These are phyloP conservation scores for Melierax canorus DNA, from an alignment of 2,113 vertebrate species.

Conservation along the genomic window DNA sequence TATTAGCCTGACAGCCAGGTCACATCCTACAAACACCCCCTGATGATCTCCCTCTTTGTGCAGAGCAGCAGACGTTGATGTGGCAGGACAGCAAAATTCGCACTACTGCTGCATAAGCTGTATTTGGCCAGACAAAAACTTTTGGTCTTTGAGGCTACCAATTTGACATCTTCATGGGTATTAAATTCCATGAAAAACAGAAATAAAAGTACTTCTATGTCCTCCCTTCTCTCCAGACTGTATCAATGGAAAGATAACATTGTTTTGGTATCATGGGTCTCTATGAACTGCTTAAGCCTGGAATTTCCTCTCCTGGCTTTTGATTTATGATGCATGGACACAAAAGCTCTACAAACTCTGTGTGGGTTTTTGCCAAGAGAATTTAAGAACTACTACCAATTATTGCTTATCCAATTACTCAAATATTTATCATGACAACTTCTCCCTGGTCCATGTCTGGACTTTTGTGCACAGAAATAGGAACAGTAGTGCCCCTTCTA, in stretches of 20 bases:
- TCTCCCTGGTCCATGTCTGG: background rate
- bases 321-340: background rate
- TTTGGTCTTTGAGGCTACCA: background rate
- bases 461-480: background rate
- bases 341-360: background rate
- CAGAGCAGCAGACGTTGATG: background rate
- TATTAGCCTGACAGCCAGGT: background rate
- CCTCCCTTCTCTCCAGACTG: background rate
- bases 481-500: background rate
- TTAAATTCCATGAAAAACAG: background rate
- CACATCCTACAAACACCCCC: background rate
- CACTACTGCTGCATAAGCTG: background rate
- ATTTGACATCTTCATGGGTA: background rate
- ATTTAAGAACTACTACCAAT: background rate
- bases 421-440: background rate
- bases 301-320: background rate
- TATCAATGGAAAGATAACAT: background rate
- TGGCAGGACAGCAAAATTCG: background rate
- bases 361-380: background rate
- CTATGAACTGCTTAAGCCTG: background rate
- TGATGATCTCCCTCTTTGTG: background rate
- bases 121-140: background rate
- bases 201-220: background rate
- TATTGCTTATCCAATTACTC: background rate
- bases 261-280: background rate